These are phyloP conservation scores for Microtus montanus DNA, from an alignment of 2,113 vertebrate genomes.

Conservation along the genomic window DNA sequence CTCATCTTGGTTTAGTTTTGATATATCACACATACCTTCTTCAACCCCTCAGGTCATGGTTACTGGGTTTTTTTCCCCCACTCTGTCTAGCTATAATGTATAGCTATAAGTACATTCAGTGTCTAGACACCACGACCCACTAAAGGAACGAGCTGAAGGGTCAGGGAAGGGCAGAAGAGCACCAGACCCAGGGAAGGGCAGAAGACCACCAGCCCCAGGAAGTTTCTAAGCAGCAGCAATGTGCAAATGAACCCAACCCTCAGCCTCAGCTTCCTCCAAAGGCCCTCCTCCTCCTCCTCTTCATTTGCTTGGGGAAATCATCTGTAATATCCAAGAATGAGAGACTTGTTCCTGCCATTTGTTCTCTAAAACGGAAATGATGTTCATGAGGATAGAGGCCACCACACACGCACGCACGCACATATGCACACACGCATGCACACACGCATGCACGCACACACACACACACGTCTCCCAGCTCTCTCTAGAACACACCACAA, in stretches of 20 bases:
- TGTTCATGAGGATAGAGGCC: neutral
- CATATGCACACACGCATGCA: too few relatives aligned
- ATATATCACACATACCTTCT: neutral
- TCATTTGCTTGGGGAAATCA: slow-evolving; percentile 33
- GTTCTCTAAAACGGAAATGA: slow-evolving; percentile 49
- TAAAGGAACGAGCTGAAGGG: neutral
- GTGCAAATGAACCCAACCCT: neutral
- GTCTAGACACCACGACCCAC: neutral
- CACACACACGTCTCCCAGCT: neutral
- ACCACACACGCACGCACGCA: too few relatives aligned
- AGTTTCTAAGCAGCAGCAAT: neutral
- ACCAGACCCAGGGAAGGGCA: neutral
- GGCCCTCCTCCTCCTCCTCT: neutral
- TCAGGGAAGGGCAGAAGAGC: too few relatives aligned
- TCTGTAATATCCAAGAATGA: neutral
- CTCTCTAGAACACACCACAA: neutral
- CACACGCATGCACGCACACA: too few relatives aligned
- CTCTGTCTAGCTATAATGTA: neutral
- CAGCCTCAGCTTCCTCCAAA: neutral
- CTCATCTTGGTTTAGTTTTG: neutral
- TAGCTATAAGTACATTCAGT: neutral
- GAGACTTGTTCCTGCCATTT: slow-evolving; percentile 20
- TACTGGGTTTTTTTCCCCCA: neutral
- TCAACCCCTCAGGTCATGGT: neutral
- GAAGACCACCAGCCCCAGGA: neutral